These are phyloP conservation scores for Lepidonotus clava DNA, from an alignment of 2,888 invertebrate species.

Conservation along the genomic window DNA sequence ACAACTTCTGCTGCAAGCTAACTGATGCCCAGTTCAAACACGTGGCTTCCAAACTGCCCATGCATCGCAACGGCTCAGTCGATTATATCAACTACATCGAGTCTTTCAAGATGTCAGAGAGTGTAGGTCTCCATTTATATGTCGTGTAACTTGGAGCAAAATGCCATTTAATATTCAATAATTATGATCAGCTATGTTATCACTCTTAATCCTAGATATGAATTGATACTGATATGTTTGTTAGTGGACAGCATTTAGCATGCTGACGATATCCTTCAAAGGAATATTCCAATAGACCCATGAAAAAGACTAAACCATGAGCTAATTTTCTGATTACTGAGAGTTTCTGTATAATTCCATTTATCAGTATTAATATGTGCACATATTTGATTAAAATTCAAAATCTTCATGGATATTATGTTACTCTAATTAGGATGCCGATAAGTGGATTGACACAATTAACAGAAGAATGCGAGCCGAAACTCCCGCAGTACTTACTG, in stretches of 20 bases:
- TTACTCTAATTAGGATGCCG: slow-evolving; percentile 67
- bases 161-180: neutral
- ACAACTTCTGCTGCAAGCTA: slow-evolving; percentile 77
- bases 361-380: no score
- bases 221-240: no score
- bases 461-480: slow-evolving; percentile 65
- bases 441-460: slow-evolving; percentile 69
- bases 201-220: neutral
- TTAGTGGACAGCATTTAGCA: no score
- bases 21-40: slow-evolving; percentile 75
- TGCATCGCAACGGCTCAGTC: slow-evolving; percentile 68
- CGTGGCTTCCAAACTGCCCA: slow-evolving; percentile 67
- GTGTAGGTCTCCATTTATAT: neutral
- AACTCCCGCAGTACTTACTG: slow-evolving; percentile 65
- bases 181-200: neutral
- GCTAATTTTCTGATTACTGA: no score
- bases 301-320: no score
- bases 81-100: slow-evolving; percentile 73
- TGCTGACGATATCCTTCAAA: no score
- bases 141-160: neutral
- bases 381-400: no score
- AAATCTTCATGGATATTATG: no score
- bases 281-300: no score
- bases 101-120: slow-evolving; percentile 55
- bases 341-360: no score